Percentiles rank a stretch among this genome's conserved stretches.
Evolutionary conservation across 2,888 invertebrate genomes (phyloP).

Genomic region (Nomada fucata): DNA sequence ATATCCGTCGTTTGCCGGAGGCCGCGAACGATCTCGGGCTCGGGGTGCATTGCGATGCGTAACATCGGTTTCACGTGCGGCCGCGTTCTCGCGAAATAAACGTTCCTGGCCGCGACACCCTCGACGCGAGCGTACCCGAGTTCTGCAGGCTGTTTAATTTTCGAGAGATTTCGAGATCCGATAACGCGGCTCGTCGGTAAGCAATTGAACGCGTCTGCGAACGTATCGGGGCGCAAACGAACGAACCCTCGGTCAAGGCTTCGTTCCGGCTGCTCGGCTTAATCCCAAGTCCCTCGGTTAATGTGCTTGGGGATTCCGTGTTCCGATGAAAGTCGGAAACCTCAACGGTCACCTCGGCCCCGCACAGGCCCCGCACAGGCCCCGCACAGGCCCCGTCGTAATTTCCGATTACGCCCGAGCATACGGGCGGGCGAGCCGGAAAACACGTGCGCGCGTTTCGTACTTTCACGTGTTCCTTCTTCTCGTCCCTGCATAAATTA

Average conservation of each 20-base stretch:
- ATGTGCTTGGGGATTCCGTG: slow-evolving; percentile 35
- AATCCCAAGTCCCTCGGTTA: slow-evolving; percentile 18
- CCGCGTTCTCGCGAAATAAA: neutral
- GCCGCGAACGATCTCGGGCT: slow-evolving; percentile 64
- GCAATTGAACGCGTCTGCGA: neutral
- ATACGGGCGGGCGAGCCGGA: slow-evolving; percentile 63
- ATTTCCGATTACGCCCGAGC: slow-evolving; percentile 42
- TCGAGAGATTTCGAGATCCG: neutral
- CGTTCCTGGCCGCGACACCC: neutral
- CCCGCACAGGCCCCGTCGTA: neutral
- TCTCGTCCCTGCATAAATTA: slow-evolving; percentile 56
- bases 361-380: neutral
- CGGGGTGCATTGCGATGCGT: slow-evolving; percentile 57
- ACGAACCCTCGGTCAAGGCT: neutral
- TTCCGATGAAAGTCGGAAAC: slow-evolving; percentile 47
- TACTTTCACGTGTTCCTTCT: slow-evolving; percentile 45
- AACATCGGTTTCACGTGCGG: neutral
- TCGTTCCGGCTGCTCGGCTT: slow-evolving; percentile 24
- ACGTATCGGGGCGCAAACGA: neutral
- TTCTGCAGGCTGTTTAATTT: slow-evolving; percentile 12
- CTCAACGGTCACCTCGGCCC: slow-evolving; percentile 8
- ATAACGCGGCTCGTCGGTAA: neutral
- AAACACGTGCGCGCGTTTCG: slow-evolving; percentile 53
- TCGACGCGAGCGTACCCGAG: neutral
- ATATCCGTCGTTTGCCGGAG: slow-evolving; percentile 80